Evolutionary conservation across 2,113 vertebrate species (phyloP).

Genomic region (Odontesthes bonariensis): DNA sequence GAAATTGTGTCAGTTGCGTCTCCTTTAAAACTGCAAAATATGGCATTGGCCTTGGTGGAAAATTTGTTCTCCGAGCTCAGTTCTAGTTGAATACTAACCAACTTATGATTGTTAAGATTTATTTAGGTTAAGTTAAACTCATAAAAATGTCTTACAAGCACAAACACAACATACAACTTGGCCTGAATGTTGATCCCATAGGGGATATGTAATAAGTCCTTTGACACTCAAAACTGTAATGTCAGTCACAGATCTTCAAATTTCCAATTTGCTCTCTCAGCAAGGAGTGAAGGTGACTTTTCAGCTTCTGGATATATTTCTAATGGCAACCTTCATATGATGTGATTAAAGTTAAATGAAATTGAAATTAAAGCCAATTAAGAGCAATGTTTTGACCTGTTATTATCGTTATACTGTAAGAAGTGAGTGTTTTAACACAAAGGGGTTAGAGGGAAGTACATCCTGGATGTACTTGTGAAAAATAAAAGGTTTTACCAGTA

Average conservation of each 20-base stretch:
- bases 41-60: no score
- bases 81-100: background rate
- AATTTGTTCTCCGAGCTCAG: background rate
- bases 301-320: no score
- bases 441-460: background rate
- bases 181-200: no score
- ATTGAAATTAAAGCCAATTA: background rate
- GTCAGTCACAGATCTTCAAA: no score
- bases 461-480: background rate
- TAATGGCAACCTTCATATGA: no score
- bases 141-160: no score
- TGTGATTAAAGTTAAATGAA: no score
- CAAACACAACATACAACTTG: background rate
- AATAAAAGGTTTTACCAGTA: background rate
- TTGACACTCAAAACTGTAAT: background rate
- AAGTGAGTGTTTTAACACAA: background rate
- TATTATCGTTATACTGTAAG: background rate
- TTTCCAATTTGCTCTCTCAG: no score
- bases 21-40: no score
- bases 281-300: no score
- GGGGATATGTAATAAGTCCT: background rate
- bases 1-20: no score
- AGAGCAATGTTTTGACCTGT: background rate
- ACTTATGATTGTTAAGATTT: background rate
- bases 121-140: no score